These are phyloP conservation scores for Chaetodon trifascialis DNA, from an alignment of 2,113 vertebrate genomes.

Conservation along the genomic window DNA sequence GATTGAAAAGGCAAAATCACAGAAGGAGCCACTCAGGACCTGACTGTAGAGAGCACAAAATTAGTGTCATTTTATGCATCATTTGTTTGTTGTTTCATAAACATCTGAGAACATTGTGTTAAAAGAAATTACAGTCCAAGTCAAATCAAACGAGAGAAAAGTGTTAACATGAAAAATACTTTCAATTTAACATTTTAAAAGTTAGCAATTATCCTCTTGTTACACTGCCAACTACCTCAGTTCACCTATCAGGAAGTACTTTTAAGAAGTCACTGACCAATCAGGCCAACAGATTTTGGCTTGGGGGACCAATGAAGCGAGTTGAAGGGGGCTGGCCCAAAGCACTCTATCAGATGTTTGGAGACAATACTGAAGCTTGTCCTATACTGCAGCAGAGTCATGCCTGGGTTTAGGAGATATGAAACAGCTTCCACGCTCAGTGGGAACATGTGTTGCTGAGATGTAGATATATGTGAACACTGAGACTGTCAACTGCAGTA, in stretches of 20 bases:
- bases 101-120: background rate
- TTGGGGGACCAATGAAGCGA: background rate
- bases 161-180: background rate
- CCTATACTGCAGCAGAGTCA: background rate
- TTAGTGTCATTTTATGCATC: background rate
- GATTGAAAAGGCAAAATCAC: background rate
- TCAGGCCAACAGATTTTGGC: background rate
- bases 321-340: background rate
- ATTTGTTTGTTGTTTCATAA: background rate
- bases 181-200: constrained; percentile 28
- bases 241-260: constrained; percentile 14
- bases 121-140: constrained; percentile 1
- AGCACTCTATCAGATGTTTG: background rate
- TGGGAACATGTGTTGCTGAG: background rate
- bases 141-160: background rate
- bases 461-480: background rate
- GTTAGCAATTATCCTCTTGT: background rate
- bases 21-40: background rate
- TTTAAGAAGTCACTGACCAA: background rate
- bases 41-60: background rate
- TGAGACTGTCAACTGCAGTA: background rate
- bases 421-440: background rate
- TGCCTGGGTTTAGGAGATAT: background rate
- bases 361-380: background rate
- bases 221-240: background rate